Evolutionary conservation across 2,888 invertebrate species (phyloP).

Genomic region (Tenthredo notha): DNA sequence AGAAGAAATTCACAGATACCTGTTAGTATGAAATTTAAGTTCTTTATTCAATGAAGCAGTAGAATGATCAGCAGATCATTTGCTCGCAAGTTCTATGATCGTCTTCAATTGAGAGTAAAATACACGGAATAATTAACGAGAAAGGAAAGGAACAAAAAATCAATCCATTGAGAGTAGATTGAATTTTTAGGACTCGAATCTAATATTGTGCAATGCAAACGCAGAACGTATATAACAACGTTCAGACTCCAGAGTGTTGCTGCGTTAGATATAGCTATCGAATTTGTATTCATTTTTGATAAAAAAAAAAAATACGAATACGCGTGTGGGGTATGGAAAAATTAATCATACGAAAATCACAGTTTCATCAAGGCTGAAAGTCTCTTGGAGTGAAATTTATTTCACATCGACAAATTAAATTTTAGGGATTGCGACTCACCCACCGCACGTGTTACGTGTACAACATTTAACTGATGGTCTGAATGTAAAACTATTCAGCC

Average conservation of each 20-base stretch:
- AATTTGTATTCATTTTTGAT: not conserved
- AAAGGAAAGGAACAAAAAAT: not conserved
- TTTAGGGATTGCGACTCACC: conserved; percentile 3
- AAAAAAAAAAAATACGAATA: not conserved
- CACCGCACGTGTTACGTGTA: conserved; percentile 12
- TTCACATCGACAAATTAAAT: conserved; percentile 29
- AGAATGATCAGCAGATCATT: too few relatives aligned
- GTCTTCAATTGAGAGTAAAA: not conserved
- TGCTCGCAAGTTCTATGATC: not conserved
- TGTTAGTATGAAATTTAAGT: not conserved
- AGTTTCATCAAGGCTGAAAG: not conserved
- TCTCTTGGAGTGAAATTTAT: not conserved
- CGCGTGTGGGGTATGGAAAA: not conserved
- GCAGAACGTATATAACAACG: not conserved
- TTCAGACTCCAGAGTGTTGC: not conserved
- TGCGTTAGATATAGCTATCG: not conserved
- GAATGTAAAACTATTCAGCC: conserved; percentile 48
- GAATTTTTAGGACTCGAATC: not conserved
- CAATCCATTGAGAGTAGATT: not conserved
- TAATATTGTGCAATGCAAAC: not conserved
- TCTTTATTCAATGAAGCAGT: not conserved
- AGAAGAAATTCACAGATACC: not conserved
- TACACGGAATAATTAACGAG: not conserved
- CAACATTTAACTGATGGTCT: conserved; percentile 44
- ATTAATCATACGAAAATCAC: conserved; percentile 1